Evolutionary conservation across 64 coral and sea anemone genomes (phyloP).

Genomic region (Catalaphyllia jardinei): DNA sequence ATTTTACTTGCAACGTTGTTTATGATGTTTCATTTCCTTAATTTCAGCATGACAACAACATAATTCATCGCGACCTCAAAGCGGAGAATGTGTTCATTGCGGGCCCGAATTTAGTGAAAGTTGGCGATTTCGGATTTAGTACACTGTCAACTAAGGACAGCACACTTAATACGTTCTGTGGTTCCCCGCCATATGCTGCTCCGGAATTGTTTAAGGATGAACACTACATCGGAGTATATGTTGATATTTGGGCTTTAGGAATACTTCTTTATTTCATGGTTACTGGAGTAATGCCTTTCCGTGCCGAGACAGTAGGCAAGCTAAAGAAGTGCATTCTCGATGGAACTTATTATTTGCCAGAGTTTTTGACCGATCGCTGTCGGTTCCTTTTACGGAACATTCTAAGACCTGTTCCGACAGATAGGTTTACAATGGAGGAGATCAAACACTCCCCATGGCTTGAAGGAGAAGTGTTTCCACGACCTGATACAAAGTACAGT

Average conservation of each 20-base stretch:
- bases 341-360: slow-evolving; percentile 92
- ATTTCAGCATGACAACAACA: slow-evolving; percentile 92
- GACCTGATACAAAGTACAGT: slow-evolving; percentile 75
- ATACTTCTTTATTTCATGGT: slow-evolving; percentile 97
- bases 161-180: slow-evolving; percentile 95
- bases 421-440: slow-evolving; percentile 94
- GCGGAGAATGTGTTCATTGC: slow-evolving; percentile 99
- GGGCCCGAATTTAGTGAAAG: slow-evolving; percentile 89
- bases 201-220: slow-evolving; percentile 99
- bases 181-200: slow-evolving; percentile 95
- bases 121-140: slow-evolving; percentile 99
- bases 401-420: slow-evolving; percentile 82
- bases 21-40: slow-evolving; percentile 19
- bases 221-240: slow-evolving; percentile 93
- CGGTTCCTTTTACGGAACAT: slow-evolving; percentile 89
- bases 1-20: not conserved
- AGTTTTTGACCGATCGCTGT: slow-evolving; percentile 92
- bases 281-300: slow-evolving; percentile 98
- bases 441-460: slow-evolving; percentile 82
- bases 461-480: slow-evolving; percentile 81
- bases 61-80: slow-evolving; percentile 97
- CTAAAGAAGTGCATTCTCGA: slow-evolving; percentile 97
- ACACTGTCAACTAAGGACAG: slow-evolving; percentile 73
- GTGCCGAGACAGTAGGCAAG: slow-evolving; percentile 95
- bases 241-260: slow-evolving; percentile 96